Percentiles rank a stretch among this genome's conserved stretches.
phyloP scores from a whole-genome alignment of 2,113 vertebrate species.

The Sigmodon hispidus region DNA sequence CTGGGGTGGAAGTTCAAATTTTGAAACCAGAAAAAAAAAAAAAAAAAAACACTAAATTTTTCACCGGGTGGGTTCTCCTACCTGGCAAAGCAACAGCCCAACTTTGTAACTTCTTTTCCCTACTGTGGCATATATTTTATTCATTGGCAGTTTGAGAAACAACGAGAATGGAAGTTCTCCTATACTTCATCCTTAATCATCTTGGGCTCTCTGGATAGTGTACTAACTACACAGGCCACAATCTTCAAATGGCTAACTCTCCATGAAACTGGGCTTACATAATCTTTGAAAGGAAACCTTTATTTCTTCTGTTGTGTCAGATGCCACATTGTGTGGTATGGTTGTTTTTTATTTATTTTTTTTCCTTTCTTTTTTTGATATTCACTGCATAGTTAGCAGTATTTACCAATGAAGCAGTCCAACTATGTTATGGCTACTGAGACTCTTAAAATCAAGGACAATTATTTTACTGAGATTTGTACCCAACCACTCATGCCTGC shows the following conservation, averaged over 20 bases:
- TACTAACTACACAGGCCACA: background rate
- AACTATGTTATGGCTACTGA: background rate
- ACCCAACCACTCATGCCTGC: background rate
- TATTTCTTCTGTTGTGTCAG: background rate
- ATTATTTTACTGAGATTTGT: background rate
- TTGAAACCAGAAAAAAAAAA: background rate
- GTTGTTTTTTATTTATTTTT: background rate
- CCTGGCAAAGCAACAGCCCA: background rate
- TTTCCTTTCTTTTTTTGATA: background rate
- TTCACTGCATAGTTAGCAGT: background rate
- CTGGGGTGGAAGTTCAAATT: background rate
- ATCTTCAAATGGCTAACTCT: background rate
- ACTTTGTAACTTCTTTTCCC: background rate
- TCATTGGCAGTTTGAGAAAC: background rate
- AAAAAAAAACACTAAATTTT: background rate
- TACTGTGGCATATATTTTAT: background rate
- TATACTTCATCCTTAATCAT: background rate
- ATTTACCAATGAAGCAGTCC: background rate
- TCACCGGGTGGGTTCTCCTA: background rate
- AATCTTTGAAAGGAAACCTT: background rate
- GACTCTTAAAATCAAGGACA: constrained; percentile 26
- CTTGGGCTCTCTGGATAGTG: background rate
- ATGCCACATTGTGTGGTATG: background rate
- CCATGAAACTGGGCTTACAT: background rate
- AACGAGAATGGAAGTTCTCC: background rate